A percentile compares a stretch with the other conserved stretches of the same genome.
Evolutionary conservation across 2,797 vertebrate species (phyloP).

Genomic region (Erpetoichthys calabaricus): DNA sequence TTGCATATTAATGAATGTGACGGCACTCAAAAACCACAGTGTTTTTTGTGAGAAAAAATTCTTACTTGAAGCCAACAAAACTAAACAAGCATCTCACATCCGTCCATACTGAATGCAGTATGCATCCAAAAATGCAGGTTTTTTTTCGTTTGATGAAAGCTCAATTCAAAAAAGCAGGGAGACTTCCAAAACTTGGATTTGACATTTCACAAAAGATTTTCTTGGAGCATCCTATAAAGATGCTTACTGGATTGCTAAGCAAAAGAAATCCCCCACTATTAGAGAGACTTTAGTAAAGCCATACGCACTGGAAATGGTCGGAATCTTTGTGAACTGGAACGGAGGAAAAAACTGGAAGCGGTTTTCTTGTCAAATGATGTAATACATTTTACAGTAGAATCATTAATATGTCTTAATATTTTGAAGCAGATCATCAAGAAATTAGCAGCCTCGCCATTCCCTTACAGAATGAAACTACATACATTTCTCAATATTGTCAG

Average conservation of each 20-base stretch:
- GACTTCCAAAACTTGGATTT: slow-evolving; percentile 10
- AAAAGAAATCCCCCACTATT: slow-evolving; percentile 24
- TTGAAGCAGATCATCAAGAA: slow-evolving; percentile 23
- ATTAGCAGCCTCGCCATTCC: slow-evolving; percentile 18
- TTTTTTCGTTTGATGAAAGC: slow-evolving; percentile 9
- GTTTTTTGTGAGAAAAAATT: slow-evolving; percentile 17
- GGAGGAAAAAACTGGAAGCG: slow-evolving; percentile 21
- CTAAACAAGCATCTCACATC: slow-evolving; percentile 21
- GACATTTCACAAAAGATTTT: slow-evolving; percentile 16
- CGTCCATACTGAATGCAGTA: slow-evolving; percentile 14
- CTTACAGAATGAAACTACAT: slow-evolving; percentile 19
- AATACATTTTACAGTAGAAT: slow-evolving; percentile 22
- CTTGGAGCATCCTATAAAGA: slow-evolving; percentile 19
- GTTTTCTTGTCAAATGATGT: slow-evolving; percentile 18
- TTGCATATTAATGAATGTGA: slow-evolving; percentile 18
- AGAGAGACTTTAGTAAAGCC: slow-evolving; percentile 21
- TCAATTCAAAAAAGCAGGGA: slow-evolving; percentile 9
- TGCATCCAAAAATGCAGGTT: slow-evolving; percentile 10
- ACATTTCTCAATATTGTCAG: slow-evolving; percentile 17
- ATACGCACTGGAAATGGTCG: slow-evolving; percentile 20
- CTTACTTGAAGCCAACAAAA: slow-evolving; percentile 22
- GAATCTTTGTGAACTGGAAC: slow-evolving; percentile 20
- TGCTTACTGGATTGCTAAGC: slow-evolving; percentile 21
- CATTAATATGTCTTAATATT: slow-evolving; percentile 23
- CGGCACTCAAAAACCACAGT: slow-evolving; percentile 16